A percentile compares a stretch with the other conserved stretches of the same genome.
Conservation (phyloP, 1,140 invertebrate genomes). For the Nephila pilipes region DNA sequence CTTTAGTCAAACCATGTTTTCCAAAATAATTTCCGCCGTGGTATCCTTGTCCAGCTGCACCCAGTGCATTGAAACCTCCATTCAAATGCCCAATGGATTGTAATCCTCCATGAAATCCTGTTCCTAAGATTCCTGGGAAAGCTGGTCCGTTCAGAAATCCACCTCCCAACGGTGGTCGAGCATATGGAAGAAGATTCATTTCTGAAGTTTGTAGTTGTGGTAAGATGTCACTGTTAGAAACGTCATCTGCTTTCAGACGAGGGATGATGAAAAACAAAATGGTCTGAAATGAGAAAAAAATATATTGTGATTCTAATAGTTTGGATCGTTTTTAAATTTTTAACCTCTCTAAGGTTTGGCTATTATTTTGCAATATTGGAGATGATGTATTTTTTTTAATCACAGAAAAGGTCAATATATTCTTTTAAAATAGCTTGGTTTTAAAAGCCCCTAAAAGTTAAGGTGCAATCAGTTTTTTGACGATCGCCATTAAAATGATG, state of each 20-base stretch:
- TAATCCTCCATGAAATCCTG: conserved; percentile 17
- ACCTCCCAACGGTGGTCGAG: background rate
- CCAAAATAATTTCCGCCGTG: background rate
- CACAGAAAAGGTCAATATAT: too few relatives aligned
- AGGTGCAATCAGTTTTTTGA: too few relatives aligned
- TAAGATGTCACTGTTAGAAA: background rate
- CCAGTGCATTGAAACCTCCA: conserved; percentile 3
- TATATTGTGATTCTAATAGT: too few relatives aligned
- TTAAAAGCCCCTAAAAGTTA: too few relatives aligned
- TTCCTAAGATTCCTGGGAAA: background rate
- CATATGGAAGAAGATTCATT: conserved; percentile 22
- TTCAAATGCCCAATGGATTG: background rate
- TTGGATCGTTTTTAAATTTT: too few relatives aligned
- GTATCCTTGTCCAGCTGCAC: conserved; percentile 24
- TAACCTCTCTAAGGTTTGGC: too few relatives aligned
- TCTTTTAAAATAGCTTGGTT: too few relatives aligned
- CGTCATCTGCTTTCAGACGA: background rate
- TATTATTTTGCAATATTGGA: too few relatives aligned
- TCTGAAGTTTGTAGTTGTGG: background rate
- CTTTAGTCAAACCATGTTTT: conserved; percentile 19
- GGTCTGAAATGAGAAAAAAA: background rate
- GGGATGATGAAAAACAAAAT: background rate
- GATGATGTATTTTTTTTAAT: too few relatives aligned
- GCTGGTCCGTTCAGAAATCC: background rate
- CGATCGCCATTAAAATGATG: too few relatives aligned